Conservation (phyloP, 1,140 invertebrate genomes). For the Cydia strobilella region DNA sequence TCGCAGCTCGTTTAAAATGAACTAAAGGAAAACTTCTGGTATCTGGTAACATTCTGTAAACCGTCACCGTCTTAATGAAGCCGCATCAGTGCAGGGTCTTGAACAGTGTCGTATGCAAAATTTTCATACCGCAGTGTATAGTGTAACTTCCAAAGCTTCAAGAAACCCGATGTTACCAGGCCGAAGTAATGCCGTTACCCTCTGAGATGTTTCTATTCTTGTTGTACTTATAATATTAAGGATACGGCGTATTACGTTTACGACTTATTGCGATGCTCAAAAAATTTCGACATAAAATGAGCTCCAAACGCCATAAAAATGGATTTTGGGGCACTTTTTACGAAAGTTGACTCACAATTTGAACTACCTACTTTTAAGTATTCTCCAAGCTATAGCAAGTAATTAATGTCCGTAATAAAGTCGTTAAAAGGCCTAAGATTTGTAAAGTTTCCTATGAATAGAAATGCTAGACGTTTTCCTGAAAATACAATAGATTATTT, state of each 20-base stretch:
- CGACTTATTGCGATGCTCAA: not conserved
- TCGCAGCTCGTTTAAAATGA: no score
- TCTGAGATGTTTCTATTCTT: not conserved
- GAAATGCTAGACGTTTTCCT: not conserved
- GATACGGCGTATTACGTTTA: not conserved
- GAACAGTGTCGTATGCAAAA: no score
- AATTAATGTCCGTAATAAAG: not conserved
- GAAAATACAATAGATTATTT: constrained; percentile 4
- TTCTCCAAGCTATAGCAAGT: not conserved
- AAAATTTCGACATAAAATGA: not conserved
- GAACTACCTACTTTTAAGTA: not conserved
- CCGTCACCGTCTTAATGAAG: no score
- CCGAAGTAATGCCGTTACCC: no score
- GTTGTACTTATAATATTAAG: not conserved
- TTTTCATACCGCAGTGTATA: no score
- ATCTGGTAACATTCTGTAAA: no score
- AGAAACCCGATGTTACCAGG: no score
- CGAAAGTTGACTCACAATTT: not conserved
- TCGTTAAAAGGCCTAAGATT: not conserved
- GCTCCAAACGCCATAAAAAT: no score
- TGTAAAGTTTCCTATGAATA: constrained; percentile 8
- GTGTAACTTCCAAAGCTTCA: no score
- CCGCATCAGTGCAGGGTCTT: no score
- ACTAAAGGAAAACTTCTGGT: not conserved
- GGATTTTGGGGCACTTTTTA: not conserved